Evolutionary conservation across 2,888 invertebrate genomes (phyloP).

Genomic region (Gisinianus flammeolus): DNA sequence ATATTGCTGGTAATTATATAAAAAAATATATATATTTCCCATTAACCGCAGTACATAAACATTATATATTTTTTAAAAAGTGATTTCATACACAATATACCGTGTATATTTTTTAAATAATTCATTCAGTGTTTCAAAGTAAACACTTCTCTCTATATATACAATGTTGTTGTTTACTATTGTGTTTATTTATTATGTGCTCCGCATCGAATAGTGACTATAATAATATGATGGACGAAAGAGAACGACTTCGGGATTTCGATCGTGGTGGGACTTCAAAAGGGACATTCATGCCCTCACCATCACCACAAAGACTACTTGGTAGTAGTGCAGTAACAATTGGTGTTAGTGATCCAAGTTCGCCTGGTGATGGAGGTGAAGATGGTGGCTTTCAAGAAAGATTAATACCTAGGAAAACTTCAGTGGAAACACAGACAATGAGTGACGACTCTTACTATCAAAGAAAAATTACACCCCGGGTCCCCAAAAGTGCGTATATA

Average conservation of each 20-base stretch:
- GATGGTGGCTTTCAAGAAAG: conserved; percentile 56
- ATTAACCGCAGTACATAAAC: too few species aligned
- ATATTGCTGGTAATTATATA: too few species aligned
- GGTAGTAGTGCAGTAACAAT: conserved; percentile 46
- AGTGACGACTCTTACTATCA: conserved; percentile 57
- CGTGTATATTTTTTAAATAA: too few species aligned
- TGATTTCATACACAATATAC: too few species aligned
- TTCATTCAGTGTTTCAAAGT: too few species aligned
- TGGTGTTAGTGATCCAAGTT: conserved; percentile 47
- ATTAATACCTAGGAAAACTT: conserved; percentile 55
- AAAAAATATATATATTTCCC: too few species aligned
- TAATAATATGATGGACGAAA: conserved; percentile 38
- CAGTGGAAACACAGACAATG: conserved; percentile 58
- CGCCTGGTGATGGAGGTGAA: conserved; percentile 56
- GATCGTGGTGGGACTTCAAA: conserved; percentile 27
- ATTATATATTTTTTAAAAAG: too few species aligned
- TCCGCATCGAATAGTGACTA: conserved; percentile 6
- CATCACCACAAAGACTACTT: conserved; percentile 53
- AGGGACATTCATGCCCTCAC: conserved; percentile 20
- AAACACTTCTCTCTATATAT: too few species aligned
- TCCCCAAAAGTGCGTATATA: conserved; percentile 53
- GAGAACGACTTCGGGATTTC: conserved; percentile 22
- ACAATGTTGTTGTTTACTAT: not conserved
- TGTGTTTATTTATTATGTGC: not conserved
- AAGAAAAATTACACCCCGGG: conserved; percentile 57